A percentile compares a stretch with the other conserved stretches of the same genome.
Conservation (phyloP, 2,113 vertebrate species). For the Myrmecophaga tridactyla region DNA sequence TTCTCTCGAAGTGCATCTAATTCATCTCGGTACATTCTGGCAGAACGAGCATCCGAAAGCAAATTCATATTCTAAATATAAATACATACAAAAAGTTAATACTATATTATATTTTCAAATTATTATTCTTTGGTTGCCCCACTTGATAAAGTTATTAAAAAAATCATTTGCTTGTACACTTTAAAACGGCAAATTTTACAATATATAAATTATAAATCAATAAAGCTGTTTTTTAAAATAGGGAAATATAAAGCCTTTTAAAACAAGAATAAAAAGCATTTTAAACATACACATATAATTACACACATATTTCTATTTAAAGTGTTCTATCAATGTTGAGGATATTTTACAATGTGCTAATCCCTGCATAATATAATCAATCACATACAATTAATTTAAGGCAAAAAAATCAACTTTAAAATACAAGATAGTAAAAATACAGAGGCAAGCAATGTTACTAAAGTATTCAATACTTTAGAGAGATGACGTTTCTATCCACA, state of each 20-base stretch:
- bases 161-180: neutral
- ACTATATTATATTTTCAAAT: conserved; percentile 29
- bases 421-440: neutral
- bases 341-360: conserved; percentile 38
- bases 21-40: conserved; percentile 96
- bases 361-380: neutral
- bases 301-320: neutral
- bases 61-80: conserved; percentile 92
- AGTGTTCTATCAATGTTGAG: neutral
- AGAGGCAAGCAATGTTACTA: neutral
- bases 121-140: neutral
- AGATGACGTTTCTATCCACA: conserved; percentile 9
- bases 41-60: conserved; percentile 94
- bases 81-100: conserved; percentile 17
- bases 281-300: neutral
- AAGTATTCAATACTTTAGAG: neutral
- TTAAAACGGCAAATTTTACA: neutral
- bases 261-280: neutral
- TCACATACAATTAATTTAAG: neutral
- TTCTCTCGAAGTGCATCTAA: conserved; percentile 96
- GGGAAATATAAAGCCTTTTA: neutral
- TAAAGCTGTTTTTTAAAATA: neutral
- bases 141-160: neutral
- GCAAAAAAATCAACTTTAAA: conserved; percentile 35
- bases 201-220: neutral